A percentile compares a stretch with the other conserved stretches of the same genome.
These are phyloP conservation scores for Caenorhabditis sp. DNA, from an alignment of 2,888 invertebrate genomes.

Conservation along the genomic window DNA sequence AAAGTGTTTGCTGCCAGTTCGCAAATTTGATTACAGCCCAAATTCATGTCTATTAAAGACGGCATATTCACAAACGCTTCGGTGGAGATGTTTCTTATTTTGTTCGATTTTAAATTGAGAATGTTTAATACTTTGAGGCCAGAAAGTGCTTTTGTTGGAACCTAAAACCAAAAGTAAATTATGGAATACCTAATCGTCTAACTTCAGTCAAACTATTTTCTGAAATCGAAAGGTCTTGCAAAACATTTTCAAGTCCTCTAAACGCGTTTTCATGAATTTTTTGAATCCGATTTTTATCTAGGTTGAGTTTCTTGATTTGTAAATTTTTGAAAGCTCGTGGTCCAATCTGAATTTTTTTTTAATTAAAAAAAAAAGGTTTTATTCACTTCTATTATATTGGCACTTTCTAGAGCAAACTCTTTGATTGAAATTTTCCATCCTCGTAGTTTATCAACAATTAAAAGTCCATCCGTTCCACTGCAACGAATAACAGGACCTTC, in stretches of 20 bases:
- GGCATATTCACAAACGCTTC: slow-evolving; percentile 77
- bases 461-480: slow-evolving; percentile 78
- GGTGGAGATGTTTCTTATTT: slow-evolving; percentile 80
- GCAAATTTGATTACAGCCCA: slow-evolving; percentile 83
- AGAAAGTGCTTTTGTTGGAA: slow-evolving; percentile 75
- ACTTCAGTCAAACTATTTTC: slow-evolving; percentile 87
- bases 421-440: slow-evolving; percentile 77
- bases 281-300: slow-evolving; percentile 83
- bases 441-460: slow-evolving; percentile 82
- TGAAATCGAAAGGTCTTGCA: slow-evolving; percentile 91
- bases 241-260: slow-evolving; percentile 88
- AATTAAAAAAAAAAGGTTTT: too few relatives aligned
- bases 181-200: background rate
- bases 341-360: slow-evolving; percentile 82
- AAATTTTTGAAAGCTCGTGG: slow-evolving; percentile 87
- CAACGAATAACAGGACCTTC: slow-evolving; percentile 83
- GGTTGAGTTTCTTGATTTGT: slow-evolving; percentile 82
- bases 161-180: slow-evolving; percentile 41
- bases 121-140: slow-evolving; percentile 77
- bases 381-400: slow-evolving; percentile 82
- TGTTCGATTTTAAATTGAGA: slow-evolving; percentile 84
- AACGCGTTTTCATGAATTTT: slow-evolving; percentile 83
- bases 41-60: slow-evolving; percentile 81
- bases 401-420: slow-evolving; percentile 81
- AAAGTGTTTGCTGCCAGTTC: slow-evolving; percentile 75